phyloP scores from a whole-genome alignment of 2,113 vertebrate species.

The Podilymbus podiceps region DNA sequence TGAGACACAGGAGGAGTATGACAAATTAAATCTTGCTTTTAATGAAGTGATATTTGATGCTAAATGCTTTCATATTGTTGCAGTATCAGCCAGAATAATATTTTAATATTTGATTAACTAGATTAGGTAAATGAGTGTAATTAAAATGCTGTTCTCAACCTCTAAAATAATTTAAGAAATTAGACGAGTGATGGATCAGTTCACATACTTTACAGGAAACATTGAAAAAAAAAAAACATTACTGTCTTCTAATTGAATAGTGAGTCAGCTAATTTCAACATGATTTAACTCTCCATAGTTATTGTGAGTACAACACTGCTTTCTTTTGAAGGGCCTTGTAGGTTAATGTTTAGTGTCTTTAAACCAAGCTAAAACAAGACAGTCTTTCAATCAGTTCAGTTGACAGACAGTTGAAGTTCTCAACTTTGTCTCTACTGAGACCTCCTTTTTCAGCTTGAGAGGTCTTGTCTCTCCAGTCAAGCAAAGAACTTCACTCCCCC shows the following conservation, averaged over 20 bases:
- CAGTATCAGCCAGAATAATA: background rate
- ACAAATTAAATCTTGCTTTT: conserved; percentile 6
- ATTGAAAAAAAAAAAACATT: background rate
- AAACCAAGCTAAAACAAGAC: background rate
- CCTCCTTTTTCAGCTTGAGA: background rate
- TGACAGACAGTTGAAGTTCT: background rate
- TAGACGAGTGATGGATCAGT: background rate
- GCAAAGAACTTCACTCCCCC: background rate
- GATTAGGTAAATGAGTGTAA: conserved; percentile 4
- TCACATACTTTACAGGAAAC: background rate
- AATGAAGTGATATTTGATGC: background rate
- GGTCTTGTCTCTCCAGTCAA: background rate
- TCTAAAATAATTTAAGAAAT: background rate
- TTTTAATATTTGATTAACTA: conserved; percentile 7
- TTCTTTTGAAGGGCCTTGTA: background rate
- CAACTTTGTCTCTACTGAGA: background rate
- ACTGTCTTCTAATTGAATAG: background rate
- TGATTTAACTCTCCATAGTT: background rate
- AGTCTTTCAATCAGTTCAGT: background rate
- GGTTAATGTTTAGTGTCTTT: background rate
- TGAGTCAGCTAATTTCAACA: background rate
- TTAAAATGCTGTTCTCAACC: background rate
- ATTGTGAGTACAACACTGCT: background rate
- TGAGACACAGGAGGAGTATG: background rate
- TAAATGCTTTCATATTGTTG: background rate